These are phyloP conservation scores for Mimachlamys varia DNA, from an alignment of 2,888 invertebrate species.

Conservation along the genomic window DNA sequence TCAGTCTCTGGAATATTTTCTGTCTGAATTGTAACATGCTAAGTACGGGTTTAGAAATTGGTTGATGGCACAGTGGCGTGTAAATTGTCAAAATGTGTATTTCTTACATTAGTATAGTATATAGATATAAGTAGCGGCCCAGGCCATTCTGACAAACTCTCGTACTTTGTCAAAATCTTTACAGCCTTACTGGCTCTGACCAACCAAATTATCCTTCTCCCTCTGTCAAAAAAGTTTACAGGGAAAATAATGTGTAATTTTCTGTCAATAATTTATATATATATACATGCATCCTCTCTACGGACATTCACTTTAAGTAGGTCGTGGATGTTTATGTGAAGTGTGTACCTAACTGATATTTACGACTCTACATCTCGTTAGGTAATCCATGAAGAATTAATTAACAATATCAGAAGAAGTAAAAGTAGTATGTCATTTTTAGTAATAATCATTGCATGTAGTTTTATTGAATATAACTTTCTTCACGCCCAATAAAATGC, in stretches of 20 bases:
- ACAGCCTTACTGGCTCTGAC: background rate
- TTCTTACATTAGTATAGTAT: background rate
- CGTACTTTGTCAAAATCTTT: constrained; percentile 12
- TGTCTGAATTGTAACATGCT: background rate
- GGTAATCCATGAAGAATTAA: background rate
- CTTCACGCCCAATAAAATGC: constrained; percentile 16
- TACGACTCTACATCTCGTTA: background rate
- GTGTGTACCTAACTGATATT: background rate
- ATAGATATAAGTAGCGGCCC: background rate
- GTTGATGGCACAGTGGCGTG: background rate
- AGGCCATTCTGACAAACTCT: background rate
- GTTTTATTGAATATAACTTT: constrained; percentile 36
- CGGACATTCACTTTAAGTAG: background rate
- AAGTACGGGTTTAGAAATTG: constrained; percentile 7
- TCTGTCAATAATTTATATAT: background rate
- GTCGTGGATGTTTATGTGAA: background rate
- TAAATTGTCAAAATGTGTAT: background rate
- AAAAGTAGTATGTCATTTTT: background rate
- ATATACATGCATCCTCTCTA: no score
- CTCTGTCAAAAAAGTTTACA: background rate
- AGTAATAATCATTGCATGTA: constrained; percentile 20
- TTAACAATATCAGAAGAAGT: background rate
- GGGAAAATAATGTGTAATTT: background rate
- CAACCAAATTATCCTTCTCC: background rate
- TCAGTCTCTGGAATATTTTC: constrained; percentile 22